Conservation (phyloP, 2,888 invertebrate species). For the Argyra leucocephala region DNA sequence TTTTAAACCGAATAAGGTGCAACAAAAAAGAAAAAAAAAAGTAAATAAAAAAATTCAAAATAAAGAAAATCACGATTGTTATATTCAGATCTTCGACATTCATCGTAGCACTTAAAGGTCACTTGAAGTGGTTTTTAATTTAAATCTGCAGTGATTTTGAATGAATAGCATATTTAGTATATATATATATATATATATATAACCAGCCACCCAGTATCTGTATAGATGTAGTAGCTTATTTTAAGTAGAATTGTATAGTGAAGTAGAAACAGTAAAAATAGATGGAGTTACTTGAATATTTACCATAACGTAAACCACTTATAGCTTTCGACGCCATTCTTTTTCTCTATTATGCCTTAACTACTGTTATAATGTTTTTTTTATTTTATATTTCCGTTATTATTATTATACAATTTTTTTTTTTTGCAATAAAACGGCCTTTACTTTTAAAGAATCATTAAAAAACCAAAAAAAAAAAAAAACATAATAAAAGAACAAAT, state of each 20-base stretch:
- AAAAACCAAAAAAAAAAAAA: background rate
- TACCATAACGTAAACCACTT: background rate
- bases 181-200: too few species aligned
- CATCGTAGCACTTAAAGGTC: background rate
- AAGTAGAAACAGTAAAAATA: too few species aligned
- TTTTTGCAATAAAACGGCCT: background rate
- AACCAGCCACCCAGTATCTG: too few species aligned
- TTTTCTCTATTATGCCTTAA: background rate
- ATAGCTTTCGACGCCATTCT: conserved; percentile 4
- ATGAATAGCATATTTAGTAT: too few species aligned
- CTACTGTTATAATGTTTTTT: background rate
- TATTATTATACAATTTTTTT: background rate
- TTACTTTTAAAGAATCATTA: background rate
- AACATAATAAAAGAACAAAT: background rate
- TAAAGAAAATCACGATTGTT: background rate
- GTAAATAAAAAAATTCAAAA: too few species aligned
- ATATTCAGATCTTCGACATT: background rate
- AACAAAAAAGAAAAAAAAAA: background rate
- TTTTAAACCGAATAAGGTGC: background rate
- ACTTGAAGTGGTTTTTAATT: background rate
- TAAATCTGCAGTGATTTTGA: too few species aligned
- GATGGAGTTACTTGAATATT: too few species aligned
- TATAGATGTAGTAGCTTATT: too few species aligned
- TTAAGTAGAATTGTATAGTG: too few species aligned
- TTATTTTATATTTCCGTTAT: background rate